Evolutionary conservation across 2,888 invertebrate species (phyloP), one percentile per base, ranked within the genome.

Genomic region (Hemithea aestivaria): DNA sequence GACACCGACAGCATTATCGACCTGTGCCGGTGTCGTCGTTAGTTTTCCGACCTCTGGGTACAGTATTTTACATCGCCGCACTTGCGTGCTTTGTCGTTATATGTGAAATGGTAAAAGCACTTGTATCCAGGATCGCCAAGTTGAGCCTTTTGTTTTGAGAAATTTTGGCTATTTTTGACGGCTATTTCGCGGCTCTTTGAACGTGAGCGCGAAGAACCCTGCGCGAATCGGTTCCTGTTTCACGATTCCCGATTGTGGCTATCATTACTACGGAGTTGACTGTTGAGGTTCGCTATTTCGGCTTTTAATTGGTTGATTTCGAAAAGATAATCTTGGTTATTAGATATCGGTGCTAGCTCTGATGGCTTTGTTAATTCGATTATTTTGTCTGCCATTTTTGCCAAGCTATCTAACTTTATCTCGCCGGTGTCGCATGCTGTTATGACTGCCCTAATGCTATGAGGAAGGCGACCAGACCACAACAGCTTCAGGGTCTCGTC

Each of bases 21-120:
- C 35, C 35, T 12, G 2, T 6, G 35, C 9, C 23, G 41, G 41
- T 22, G 34, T 40, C 32, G n/a, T 1, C 5, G 7, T 20, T 41
- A 48, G 44, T 41, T 48, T 48, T 30, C 44, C 48, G 7, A 20
- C 8, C 29, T 23, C 6, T 22, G 20, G 7, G 10, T 45, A 43
- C 6, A 37, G 45, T 29, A 38, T 12, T 1, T 34, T 11, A 27
- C 39, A 46, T 5, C 10, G 26, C 9, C 7, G 5, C n/a, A n/a
- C n/a, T n/a, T n/a, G n/a, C n/a, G n/a, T 6, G 39, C 41, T 9
- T 21, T 33, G 9, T 45, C 8, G 10, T 25, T 29, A 25, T 24
- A 46, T 20, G 36, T 16, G 7, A 9, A 35, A 23, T 45, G 40
- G 24, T 38, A 38, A 6, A 8, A 8, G 9, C 44, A 45, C n/a